Evolutionary conservation across 2,888 invertebrate species (phyloP).

Genomic region (Drosophila villosipedis): DNA sequence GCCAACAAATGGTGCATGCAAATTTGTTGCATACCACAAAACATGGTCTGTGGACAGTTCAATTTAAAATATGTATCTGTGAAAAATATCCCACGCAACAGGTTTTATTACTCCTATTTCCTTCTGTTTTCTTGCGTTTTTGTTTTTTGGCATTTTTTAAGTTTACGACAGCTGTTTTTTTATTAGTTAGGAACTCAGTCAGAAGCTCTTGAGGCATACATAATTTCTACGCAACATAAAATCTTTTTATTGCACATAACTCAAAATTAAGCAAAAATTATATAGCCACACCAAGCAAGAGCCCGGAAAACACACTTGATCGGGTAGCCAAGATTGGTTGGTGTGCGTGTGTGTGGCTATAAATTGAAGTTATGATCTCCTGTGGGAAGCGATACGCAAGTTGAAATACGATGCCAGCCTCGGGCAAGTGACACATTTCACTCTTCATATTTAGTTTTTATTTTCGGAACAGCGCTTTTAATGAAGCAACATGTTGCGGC

Average conservation of each 20-base stretch:
- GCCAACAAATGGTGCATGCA: slow-evolving; percentile 56
- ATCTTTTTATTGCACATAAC: slow-evolving; percentile 59
- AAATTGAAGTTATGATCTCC: slow-evolving; percentile 49
- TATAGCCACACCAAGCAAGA: slow-evolving; percentile 17
- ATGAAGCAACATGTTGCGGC: slow-evolving; percentile 71
- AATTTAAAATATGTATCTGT: slow-evolving; percentile 18
- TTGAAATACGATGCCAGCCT: slow-evolving; percentile 49
- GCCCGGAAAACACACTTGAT: slow-evolving; percentile 19
- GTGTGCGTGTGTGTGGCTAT: slow-evolving; percentile 42
- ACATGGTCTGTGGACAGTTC: slow-evolving; percentile 32
- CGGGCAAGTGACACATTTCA: slow-evolving; percentile 53
- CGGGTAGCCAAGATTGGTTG: slow-evolving; percentile 10
- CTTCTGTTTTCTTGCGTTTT: slow-evolving; percentile 13
- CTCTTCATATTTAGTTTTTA: slow-evolving; percentile 13
- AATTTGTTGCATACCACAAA: slow-evolving; percentile 57
- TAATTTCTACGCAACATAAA: slow-evolving; percentile 57
- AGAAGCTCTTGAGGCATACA: slow-evolving; percentile 38
- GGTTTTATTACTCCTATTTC: slow-evolving; percentile 50
- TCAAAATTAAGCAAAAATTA: slow-evolving; percentile 58
- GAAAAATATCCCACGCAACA: slow-evolving; percentile 74
- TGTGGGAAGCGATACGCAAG: slow-evolving; percentile 43
- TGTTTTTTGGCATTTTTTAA: slow-evolving; percentile 10
- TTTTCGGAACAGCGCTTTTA: slow-evolving; percentile 34
- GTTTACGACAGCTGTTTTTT: slow-evolving; percentile 26
- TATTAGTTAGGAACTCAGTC: slow-evolving; percentile 19